Evolutionary conservation across 2,888 invertebrate species (phyloP).

Genomic region (Andrena dorsata): DNA sequence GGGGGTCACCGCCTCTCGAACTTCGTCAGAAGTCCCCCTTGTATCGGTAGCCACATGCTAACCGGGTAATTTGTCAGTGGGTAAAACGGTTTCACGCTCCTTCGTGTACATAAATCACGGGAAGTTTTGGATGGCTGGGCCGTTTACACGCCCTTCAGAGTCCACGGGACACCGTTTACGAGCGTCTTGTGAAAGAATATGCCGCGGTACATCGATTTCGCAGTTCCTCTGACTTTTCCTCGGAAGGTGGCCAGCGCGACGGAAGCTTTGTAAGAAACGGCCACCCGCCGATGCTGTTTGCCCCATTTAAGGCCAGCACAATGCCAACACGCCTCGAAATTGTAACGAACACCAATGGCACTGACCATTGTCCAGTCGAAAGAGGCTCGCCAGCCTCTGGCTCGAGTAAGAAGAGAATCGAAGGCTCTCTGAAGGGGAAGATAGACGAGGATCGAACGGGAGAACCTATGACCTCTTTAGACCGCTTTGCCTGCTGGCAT

Average conservation of each 20-base stretch:
- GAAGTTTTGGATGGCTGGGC: conserved; percentile 62
- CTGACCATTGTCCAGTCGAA: conserved; percentile 57
- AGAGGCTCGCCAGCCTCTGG: conserved; percentile 33
- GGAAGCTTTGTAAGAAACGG: conserved; percentile 35
- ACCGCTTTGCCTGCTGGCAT: conserved; percentile 51
- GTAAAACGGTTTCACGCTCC: conserved; percentile 61
- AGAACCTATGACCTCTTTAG: conserved; percentile 27
- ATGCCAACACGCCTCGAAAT: conserved; percentile 62
- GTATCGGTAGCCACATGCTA: conserved; percentile 39
- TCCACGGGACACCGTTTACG: conserved; percentile 62
- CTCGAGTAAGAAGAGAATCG: conserved; percentile 17
- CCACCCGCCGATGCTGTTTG: conserved; percentile 73
- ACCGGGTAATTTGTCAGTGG: conserved; percentile 77
- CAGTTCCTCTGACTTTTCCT: conserved; percentile 54
- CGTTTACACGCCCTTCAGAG: conserved; percentile 76
- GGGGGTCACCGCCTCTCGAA: not conserved
- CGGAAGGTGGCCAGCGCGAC: not conserved
- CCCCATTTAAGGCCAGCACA: conserved; percentile 67
- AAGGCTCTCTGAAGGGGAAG: conserved; percentile 1
- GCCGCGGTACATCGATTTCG: conserved; percentile 45
- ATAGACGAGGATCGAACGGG: conserved; percentile 21
- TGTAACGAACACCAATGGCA: conserved; percentile 58
- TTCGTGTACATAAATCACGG: conserved; percentile 76
- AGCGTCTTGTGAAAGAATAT: conserved; percentile 42
- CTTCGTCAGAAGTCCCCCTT: conserved; percentile 5